phyloP scores from a whole-genome alignment of 2,797 vertebrate species.

The Neomorphus geoffroyi region DNA sequence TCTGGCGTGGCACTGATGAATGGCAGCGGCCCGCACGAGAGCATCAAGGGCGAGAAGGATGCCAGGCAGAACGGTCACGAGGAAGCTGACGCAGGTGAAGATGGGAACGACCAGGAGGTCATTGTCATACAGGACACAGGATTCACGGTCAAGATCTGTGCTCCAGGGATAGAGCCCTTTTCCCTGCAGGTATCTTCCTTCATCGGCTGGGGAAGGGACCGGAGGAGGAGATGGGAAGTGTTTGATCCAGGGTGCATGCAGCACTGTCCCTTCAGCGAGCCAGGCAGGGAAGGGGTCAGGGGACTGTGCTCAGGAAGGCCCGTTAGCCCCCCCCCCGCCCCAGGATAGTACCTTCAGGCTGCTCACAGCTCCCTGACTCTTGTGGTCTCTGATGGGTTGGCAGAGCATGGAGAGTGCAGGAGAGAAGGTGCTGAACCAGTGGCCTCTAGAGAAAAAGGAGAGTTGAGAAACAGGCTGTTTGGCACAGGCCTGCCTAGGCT shows the following conservation, averaged over 20 bases:
- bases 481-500: background rate
- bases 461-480: background rate
- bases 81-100: slow-evolving; percentile 83
- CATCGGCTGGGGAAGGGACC: background rate
- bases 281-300: no score
- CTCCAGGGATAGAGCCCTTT: slow-evolving; percentile 93
- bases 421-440: background rate
- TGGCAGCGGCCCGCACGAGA: slow-evolving; percentile 82
- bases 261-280: background rate
- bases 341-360: background rate
- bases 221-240: background rate
- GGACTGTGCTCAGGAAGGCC: background rate
- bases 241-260: background rate
- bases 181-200: slow-evolving; percentile 87
- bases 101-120: slow-evolving; percentile 94
- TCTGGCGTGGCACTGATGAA: slow-evolving; percentile 88
- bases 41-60: slow-evolving; percentile 76
- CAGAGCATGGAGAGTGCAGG: background rate
- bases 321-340: background rate
- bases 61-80: slow-evolving; percentile 83
- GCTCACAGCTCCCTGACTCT: background rate
- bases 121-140: slow-evolving; percentile 99
- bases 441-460: background rate
- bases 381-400: background rate
- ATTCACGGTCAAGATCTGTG: slow-evolving; percentile 96